These are phyloP conservation scores for Tragulus kanchil DNA, from an alignment of 2,113 vertebrate genomes.

Conservation along the genomic window DNA sequence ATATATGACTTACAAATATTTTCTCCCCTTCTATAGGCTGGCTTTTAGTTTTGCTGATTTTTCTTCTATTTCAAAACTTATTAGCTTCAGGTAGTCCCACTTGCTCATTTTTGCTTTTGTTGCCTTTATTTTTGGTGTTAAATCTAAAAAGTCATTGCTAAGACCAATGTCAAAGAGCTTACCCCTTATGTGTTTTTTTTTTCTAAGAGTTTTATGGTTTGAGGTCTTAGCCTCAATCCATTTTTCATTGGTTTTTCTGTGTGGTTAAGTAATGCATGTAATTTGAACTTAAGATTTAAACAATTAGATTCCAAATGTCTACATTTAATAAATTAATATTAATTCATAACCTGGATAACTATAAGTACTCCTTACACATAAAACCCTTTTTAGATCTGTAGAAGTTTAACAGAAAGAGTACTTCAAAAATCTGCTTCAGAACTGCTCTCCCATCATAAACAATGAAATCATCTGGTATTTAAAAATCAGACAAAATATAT, in stretches of 20 bases:
- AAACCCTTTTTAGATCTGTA: background rate
- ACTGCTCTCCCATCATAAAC: background rate
- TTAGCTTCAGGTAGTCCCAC: background rate
- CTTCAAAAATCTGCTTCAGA: background rate
- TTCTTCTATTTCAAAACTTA: background rate
- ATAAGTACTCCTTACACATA: background rate
- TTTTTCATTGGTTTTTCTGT: background rate
- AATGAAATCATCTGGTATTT: background rate
- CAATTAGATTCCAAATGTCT: background rate
- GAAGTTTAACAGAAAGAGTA: background rate
- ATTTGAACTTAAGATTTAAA: background rate
- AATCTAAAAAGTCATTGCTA: background rate
- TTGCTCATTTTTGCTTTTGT: background rate
- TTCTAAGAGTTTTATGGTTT: background rate
- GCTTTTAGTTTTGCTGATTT: background rate
- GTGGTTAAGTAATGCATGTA: background rate
- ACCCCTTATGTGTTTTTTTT: background rate
- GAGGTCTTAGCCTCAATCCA: background rate
- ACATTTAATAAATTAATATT: background rate
- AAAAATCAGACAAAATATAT: background rate
- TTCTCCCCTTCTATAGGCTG: background rate
- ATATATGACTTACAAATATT: background rate
- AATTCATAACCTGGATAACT: background rate
- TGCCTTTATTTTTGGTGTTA: background rate
- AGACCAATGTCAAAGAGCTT: background rate